These are phyloP conservation scores for Hypolimnas misippus DNA, from an alignment of 2,888 invertebrate genomes.

Conservation along the genomic window DNA sequence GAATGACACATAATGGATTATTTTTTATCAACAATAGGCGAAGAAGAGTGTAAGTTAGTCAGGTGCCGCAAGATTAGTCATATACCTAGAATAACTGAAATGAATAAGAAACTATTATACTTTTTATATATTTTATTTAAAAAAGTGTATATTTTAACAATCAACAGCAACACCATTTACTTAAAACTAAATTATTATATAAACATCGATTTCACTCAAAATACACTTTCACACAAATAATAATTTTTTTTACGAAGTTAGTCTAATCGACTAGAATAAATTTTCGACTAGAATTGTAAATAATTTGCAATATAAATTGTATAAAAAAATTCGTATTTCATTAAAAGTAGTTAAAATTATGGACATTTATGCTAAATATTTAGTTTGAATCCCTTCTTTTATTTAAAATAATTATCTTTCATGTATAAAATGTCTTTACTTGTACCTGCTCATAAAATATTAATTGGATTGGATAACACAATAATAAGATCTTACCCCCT, in stretches of 20 bases:
- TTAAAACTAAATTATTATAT: constrained; percentile 17
- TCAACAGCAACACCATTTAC: constrained; percentile 24
- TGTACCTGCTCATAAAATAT: too few relatives aligned
- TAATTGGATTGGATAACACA: too few relatives aligned
- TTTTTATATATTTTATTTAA: constrained; percentile 21
- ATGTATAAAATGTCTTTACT: too few relatives aligned
- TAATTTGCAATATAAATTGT: not conserved
- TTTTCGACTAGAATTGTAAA: constrained; percentile 14
- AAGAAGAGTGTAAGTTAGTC: too few relatives aligned
- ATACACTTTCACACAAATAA: constrained; percentile 1
- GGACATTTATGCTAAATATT: not conserved
- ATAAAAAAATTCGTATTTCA: not conserved
- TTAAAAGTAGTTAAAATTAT: not conserved
- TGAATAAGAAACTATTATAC: not conserved
- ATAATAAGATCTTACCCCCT: too few relatives aligned
- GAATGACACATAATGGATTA: too few relatives aligned
- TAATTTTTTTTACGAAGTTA: too few relatives aligned
- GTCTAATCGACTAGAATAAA: constrained; percentile 25
- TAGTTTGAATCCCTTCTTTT: too few relatives aligned
- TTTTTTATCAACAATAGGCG: too few relatives aligned
- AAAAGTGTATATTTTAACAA: constrained; percentile 31
- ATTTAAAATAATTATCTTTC: too few relatives aligned
- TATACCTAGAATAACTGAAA: not conserved
- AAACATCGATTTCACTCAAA: constrained; percentile 11
- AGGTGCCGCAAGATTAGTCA: too few relatives aligned